Evolutionary conservation across 2,797 vertebrate species (phyloP), one percentile per base, ranked within the genome.

Genomic region (Anomalospiza imberbis): DNA sequence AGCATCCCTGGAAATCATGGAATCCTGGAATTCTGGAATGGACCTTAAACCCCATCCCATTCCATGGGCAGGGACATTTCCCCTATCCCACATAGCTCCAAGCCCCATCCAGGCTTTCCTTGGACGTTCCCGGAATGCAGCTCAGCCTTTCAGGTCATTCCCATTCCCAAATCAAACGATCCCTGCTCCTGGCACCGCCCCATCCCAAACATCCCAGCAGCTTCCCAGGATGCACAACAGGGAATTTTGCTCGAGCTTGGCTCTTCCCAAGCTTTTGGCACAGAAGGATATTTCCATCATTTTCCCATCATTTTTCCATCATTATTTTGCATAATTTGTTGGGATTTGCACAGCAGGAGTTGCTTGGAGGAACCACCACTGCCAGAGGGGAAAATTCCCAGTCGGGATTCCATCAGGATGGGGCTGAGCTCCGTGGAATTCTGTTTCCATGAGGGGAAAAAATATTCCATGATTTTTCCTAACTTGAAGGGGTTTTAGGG

Each of bases 181-280:
- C 29, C 51, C 19, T 0, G 0, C 42, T 0, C 2, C 62, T 6
- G 45, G 26, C 58, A 29, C 26, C 0, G 1, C 10, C 36, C 4
- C 4, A 76, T 51, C 58, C 58, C 73, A 42, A 76, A 42, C 19
- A 51, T 34, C 25, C 80, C 63, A 17, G 75, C 48, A 48, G 45
- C 48, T 60, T 31, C 25, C 62, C 0, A 0, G 7, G 18, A 38
- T 22, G 42, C 3, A 2, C 48, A 4, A 1, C 0, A 0, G 40
- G 65, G n/a, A 20, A 65, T 73, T 58, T 11, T 7, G 16, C 70
- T 24, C 63, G 22, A 50, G 29, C 4, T 0, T 1, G 2, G 32
- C 47, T 73, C 26, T n/a, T 77, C 78, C 61, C 34, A 12, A 29
- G 24, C 6, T 54, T 48, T 22, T 10, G 1, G 55, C 0, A 1